Percentiles rank a stretch among this genome's conserved stretches.
phyloP scores from a whole-genome alignment of 2,888 invertebrate species.

The Rhorus exstirpatorius region DNA sequence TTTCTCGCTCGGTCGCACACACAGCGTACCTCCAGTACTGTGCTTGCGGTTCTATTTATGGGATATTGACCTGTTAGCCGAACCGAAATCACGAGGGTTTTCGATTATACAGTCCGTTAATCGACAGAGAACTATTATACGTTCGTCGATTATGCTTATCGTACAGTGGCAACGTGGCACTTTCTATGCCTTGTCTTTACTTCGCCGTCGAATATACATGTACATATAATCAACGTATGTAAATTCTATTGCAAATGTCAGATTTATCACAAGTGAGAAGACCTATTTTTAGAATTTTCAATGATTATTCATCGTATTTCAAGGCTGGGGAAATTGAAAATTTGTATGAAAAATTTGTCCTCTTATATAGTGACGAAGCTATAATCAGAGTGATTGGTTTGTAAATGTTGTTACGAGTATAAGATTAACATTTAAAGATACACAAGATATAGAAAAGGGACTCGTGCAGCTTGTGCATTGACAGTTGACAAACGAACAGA shows the following conservation, averaged over 20 bases:
- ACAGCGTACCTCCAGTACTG: slow-evolving; percentile 50
- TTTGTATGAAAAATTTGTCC: neutral
- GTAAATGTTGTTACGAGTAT: too few species aligned
- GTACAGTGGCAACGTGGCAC: neutral
- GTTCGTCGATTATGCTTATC: slow-evolving; percentile 66
- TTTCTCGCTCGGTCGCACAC: slow-evolving; percentile 71
- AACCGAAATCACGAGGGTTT: slow-evolving; percentile 81
- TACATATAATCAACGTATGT: neutral
- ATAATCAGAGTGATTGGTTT: neutral
- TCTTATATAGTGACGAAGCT: neutral
- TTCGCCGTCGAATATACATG: neutral
- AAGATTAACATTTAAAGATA: too few species aligned
- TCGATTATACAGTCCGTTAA: slow-evolving; percentile 84
- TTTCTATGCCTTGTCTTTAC: neutral
- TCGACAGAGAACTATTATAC: slow-evolving; percentile 70
- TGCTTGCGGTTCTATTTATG: slow-evolving; percentile 76
- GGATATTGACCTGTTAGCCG: slow-evolving; percentile 81
- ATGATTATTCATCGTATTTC: neutral
- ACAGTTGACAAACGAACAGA: too few species aligned
- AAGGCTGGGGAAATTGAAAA: neutral
- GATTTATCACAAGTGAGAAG: neutral
- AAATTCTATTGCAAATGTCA: neutral
- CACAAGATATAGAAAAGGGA: too few species aligned
- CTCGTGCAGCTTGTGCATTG: too few species aligned
- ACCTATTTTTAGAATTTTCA: neutral